These are phyloP conservation scores for Mythimna impura DNA, from an alignment of 2,888 invertebrate genomes.

Conservation along the genomic window DNA sequence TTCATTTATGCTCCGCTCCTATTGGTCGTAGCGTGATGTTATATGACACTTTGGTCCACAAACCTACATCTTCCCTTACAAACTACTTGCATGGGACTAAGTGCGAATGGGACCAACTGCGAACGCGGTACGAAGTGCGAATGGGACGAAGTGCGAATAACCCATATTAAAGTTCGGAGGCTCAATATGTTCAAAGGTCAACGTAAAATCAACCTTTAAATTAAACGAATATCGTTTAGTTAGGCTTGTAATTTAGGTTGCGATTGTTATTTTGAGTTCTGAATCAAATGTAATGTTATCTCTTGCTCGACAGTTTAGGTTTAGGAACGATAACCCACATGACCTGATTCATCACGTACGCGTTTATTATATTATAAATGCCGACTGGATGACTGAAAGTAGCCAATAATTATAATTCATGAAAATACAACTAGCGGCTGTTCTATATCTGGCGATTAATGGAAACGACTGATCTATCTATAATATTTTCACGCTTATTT, in stretches of 20 bases:
- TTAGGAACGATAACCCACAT: slow-evolving; percentile 23
- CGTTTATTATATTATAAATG: slow-evolving; percentile 4
- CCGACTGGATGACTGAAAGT: slow-evolving; percentile 2
- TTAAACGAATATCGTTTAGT: no score
- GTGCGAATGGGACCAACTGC: no score
- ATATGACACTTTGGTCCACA: no score
- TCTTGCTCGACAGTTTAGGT: neutral
- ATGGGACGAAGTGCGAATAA: no score
- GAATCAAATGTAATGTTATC: slow-evolving; percentile 23
- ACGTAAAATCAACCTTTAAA: no score
- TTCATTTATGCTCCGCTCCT: no score
- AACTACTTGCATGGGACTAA: no score
- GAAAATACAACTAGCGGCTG: slow-evolving; percentile 2
- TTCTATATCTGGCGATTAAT: slow-evolving; percentile 37
- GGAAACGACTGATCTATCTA: slow-evolving; percentile 16
- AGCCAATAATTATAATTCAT: slow-evolving; percentile 35
- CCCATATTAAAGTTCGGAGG: no score
- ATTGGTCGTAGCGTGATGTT: no score
- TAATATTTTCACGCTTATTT: neutral
- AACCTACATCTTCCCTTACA: no score
- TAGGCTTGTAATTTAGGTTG: slow-evolving; percentile 8
- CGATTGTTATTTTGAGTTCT: slow-evolving; percentile 12
- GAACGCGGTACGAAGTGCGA: no score
- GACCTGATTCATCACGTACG: slow-evolving; percentile 7
- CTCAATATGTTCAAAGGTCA: no score